Evolutionary conservation across 2,888 invertebrate species (phyloP), one percentile per base, ranked within the genome.

Genomic region (Ochropleura plecta): DNA sequence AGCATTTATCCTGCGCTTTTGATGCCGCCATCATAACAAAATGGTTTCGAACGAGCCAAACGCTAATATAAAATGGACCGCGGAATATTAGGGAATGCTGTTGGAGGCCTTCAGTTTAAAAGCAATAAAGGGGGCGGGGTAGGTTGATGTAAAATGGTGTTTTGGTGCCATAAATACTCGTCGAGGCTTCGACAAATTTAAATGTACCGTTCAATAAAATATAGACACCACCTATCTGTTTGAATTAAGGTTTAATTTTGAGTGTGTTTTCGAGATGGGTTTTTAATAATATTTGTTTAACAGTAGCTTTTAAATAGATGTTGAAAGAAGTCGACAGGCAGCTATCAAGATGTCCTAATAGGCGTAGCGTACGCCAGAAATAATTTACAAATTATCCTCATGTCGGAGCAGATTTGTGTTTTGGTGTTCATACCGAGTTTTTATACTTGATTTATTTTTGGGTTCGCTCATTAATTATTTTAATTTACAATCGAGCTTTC

Each of bases 261-360:
- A 53, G 53, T 88, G 82, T 46, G 20, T 53, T 57, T 60, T 46
- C 14, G 16, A 10, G 55, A 4, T 30, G 51, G 7, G 10, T 12
- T 9, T 67, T 59, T 55, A 70, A 59, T 65, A 42, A 68, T 49
- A 16, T 42, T 84, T 78, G 84, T 87, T 81, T 86, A 90, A 88
- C 90, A 87, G 92, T 92, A 89, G 95, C 94, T 95, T 95, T 96
- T 95, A 96, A 96, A 96, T 95, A 96, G 94, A 96, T 86, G 96
- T 92, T 96, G 96, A 96, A 96, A 96, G 96, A 95, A 95, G 93
- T 93, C 91, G 94, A 95, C 95, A 93, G 96, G 91, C 94, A 94
- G 93, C 95, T 93, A 95, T 96, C 96, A 96, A 95, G 96, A 93
- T 91, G 92, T 93, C 91, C 96, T 96, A 96, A 96, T 96, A 96